A percentile compares a stretch with the other conserved stretches of the same genome.
Evolutionary conservation across 2,888 invertebrate genomes (phyloP).

Genomic region (Meiosimyza platycephala): DNA sequence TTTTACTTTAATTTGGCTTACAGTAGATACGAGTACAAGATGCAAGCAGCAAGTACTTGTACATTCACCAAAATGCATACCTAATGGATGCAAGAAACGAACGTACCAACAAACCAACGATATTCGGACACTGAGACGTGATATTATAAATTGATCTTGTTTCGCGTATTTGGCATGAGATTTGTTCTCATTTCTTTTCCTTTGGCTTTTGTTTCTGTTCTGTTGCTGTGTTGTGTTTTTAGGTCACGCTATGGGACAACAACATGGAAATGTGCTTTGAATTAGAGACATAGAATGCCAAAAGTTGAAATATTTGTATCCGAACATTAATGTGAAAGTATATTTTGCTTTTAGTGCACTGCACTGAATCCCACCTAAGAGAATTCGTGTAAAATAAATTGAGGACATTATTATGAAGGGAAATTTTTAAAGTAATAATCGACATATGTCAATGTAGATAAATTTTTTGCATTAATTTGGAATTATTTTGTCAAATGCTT

Average conservation of each 20-base stretch:
- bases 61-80: conserved; percentile 13
- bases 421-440: too few relatives aligned
- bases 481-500: too few relatives aligned
- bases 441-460: too few relatives aligned
- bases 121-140: conserved; percentile 34
- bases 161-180: conserved; percentile 24
- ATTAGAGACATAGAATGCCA: conserved; percentile 15
- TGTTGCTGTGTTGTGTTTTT: neutral
- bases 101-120: neutral
- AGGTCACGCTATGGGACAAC: conserved; percentile 32
- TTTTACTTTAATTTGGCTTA: conserved; percentile 7
- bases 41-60: too few relatives aligned
- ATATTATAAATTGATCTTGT: conserved; percentile 37
- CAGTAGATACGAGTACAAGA: too few relatives aligned
- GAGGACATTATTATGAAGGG: too few relatives aligned
- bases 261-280: conserved; percentile 11
- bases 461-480: too few relatives aligned
- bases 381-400: too few relatives aligned
- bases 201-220: neutral
- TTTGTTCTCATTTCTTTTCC: conserved; percentile 27
- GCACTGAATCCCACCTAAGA: too few relatives aligned
- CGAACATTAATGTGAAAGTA: conserved; percentile 18
- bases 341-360: too few relatives aligned
- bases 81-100: conserved; percentile 3
- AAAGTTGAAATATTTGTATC: neutral